These are phyloP conservation scores for Isurus oxyrinchus DNA, from an alignment of 2,113 vertebrate genomes.

Conservation along the genomic window DNA sequence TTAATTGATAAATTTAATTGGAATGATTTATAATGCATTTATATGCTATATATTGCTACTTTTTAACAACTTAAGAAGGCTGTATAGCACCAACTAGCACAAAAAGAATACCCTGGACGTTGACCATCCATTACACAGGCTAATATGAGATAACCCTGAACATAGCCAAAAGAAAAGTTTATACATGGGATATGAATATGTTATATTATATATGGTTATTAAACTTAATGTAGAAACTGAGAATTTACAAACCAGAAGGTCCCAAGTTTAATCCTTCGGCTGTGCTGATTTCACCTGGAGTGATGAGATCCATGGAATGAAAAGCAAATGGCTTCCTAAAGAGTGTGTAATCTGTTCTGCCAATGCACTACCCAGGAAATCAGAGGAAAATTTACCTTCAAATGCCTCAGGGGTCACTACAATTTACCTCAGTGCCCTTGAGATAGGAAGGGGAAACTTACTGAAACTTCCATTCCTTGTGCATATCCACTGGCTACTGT, in stretches of 20 bases:
- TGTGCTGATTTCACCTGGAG: neutral
- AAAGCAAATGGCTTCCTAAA: neutral
- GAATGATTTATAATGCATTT: constrained; percentile 27
- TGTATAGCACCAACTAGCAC: neutral
- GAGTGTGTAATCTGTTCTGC: neutral
- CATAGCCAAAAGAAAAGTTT: neutral
- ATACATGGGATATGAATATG: neutral
- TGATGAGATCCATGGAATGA: neutral
- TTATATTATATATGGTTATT: neutral
- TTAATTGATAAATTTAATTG: constrained; percentile 36
- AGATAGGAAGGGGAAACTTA: neutral
- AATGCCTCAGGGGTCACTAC: neutral
- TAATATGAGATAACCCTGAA: neutral
- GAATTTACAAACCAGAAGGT: neutral
- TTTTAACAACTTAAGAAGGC: neutral
- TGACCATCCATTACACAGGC: neutral
- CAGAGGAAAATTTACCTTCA: neutral
- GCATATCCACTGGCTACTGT: neutral
- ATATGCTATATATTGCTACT: neutral
- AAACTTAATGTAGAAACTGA: neutral
- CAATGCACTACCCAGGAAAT: neutral
- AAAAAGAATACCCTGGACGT: neutral
- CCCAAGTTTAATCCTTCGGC: neutral
- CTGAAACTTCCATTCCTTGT: neutral
- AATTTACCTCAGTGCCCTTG: neutral